Conservation (phyloP, 1,140 invertebrate species). For the Palaemon carinicauda region DNA sequence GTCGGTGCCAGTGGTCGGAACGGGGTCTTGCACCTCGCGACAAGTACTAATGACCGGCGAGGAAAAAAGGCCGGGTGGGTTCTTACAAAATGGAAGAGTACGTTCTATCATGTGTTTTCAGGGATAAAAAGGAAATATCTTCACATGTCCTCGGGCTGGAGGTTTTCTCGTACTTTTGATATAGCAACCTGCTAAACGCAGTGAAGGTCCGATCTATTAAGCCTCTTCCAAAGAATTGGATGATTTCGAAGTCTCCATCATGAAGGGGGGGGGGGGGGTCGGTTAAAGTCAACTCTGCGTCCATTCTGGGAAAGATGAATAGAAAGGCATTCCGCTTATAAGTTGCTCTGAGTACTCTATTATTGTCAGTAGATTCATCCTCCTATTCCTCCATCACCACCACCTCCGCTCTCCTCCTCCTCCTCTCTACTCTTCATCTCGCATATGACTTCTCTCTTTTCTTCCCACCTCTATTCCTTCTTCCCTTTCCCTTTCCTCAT, state of each 20-base stretch:
- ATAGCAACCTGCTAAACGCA: conserved; percentile 36
- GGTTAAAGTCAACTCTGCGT: no score
- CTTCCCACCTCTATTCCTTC: not conserved
- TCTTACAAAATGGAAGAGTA: conserved; percentile 61
- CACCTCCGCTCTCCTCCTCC: not conserved
- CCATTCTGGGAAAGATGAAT: not conserved
- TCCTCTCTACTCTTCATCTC: not conserved
- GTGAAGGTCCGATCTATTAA: conserved; percentile 57
- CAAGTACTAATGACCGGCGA: conserved; percentile 59
- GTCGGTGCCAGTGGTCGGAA: conserved; percentile 27
- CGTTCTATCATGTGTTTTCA: conserved; percentile 60
- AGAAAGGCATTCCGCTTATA: conserved; percentile 13
- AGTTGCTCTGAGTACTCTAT: no score
- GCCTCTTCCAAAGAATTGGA: not conserved
- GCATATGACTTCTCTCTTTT: not conserved
- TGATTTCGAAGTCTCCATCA: not conserved
- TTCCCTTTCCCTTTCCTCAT: not conserved
- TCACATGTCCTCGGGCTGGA: conserved; percentile 58
- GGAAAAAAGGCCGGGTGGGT: conserved; percentile 58
- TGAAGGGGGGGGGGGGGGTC: no score
- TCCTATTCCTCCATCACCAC: not conserved
- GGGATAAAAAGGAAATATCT: conserved; percentile 61
- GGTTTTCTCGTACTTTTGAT: conserved; percentile 58
- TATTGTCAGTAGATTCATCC: not conserved
- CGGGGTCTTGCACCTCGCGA: conserved; percentile 56